These are phyloP conservation scores for Aplidium turbinatum DNA, from an alignment of 23 tunicate genomes.

Conservation along the genomic window DNA sequence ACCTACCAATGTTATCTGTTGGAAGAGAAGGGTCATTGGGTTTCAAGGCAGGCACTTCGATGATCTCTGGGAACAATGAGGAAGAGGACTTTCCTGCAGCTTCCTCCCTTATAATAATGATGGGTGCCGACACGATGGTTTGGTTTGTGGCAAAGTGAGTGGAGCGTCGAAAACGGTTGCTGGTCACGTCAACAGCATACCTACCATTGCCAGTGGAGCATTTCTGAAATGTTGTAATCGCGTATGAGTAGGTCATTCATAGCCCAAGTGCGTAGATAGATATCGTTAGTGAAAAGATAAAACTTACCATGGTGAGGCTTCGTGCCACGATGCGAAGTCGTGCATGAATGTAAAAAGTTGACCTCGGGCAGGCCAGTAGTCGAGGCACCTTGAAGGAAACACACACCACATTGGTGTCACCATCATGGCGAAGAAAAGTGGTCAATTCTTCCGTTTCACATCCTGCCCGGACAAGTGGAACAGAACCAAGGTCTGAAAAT, in stretches of 20 bases:
- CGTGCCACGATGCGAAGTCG: background rate
- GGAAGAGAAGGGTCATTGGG: too few relatives aligned
- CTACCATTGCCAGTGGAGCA: background rate
- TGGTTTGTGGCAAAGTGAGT: too few relatives aligned
- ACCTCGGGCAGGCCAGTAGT: background rate
- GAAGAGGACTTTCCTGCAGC: too few relatives aligned
- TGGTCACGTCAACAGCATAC: background rate
- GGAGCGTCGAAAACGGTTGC: too few relatives aligned
- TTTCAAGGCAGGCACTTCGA: too few relatives aligned
- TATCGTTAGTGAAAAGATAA: background rate
- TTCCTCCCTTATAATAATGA: too few relatives aligned
- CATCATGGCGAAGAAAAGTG: background rate
- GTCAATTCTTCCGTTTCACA: background rate
- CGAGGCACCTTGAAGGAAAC: slow-evolving; percentile 47
- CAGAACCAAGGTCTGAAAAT: background rate
- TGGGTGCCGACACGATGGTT: too few relatives aligned
- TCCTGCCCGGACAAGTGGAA: background rate
- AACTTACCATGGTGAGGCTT: background rate
- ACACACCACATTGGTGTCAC: slow-evolving; percentile 18
- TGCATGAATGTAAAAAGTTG: slow-evolving; percentile 1
- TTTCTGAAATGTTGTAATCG: background rate
- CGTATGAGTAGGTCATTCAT: background rate
- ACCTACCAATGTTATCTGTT: too few relatives aligned
- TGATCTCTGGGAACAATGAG: too few relatives aligned
- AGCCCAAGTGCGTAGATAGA: background rate